Percentiles rank a stretch among this genome's conserved stretches.
Evolutionary conservation across 2,888 invertebrate species (phyloP).

Genomic region (Rhagonycha lutea): DNA sequence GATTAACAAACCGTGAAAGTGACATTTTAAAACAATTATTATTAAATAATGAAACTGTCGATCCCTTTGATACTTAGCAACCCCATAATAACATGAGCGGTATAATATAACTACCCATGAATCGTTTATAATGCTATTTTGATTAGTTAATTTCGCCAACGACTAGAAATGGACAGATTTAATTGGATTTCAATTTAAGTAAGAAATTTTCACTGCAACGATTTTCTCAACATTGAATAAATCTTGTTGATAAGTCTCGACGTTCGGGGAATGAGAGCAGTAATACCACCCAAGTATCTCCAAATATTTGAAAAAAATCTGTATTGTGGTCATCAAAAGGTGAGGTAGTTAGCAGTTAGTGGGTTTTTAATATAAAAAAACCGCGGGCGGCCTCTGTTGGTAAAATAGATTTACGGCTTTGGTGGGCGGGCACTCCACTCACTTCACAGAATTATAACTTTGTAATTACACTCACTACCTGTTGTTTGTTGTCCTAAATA

Average conservation of each 20-base stretch:
- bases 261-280: background rate
- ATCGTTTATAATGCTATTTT: too few relatives aligned
- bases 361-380: slow-evolving; percentile 30
- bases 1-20: too few relatives aligned
- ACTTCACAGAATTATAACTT: slow-evolving; percentile 35
- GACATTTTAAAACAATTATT: too few relatives aligned
- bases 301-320: slow-evolving; percentile 14
- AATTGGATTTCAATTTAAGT: too few relatives aligned
- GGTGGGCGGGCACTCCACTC: slow-evolving; percentile 27
- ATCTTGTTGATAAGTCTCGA: background rate
- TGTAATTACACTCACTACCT: slow-evolving; percentile 33
- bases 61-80: too few relatives aligned
- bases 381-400: slow-evolving; percentile 31
- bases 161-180: too few relatives aligned
- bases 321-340: slow-evolving; percentile 21
- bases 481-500: slow-evolving; percentile 32
- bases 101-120: too few relatives aligned
- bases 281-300: slow-evolving; percentile 9
- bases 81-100: too few relatives aligned
- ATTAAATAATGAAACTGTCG: too few relatives aligned
- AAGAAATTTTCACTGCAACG: background rate
- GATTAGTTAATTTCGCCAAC: too few relatives aligned
- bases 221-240: background rate
- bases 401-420: slow-evolving; percentile 31
- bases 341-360: slow-evolving; percentile 28